Evolutionary conservation across 2,888 invertebrate species (phyloP), one percentile per base, ranked within the genome.

Genomic region (Dryadula phaetusa): DNA sequence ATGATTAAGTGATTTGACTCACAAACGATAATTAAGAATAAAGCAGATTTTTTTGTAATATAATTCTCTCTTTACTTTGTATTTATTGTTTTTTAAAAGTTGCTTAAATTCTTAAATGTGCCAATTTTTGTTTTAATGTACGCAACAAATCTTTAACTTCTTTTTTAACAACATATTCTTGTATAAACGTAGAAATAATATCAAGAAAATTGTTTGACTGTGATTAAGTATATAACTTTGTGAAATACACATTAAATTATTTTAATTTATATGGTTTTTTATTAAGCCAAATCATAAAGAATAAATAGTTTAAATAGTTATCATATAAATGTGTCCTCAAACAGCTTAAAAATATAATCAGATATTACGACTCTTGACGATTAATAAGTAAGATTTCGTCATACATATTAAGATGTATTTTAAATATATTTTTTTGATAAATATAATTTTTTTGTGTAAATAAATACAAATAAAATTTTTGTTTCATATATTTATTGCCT

Each of bases 221-320:
- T 84, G 85, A 86, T 85, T 78, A 68, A 68, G 67, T 73, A 64
- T 67, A 67, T 69, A 49, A 71, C 60, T 70, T 67, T 69, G 75
- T 77, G 71, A 71, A 74, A 79, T 72, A 70, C 70, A 42, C 1
- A 76, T 75, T 83, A 81, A 82, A 82, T 79, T 81, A 80, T 79
- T 78, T 81, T 90, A 58, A 58, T 40, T 28, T 40, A 18, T 28
- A 16, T 40, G 4, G 16, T 52, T 37, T 62, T 18, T 58, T 7
- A 25, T 42, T 54, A 16, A 20, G 3, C 16, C 1, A 42, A 34
- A 7, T 34, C 8, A 34, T 34, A 37, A 37, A 6, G n/a, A n/a
- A n/a, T n/a, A n/a, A n/a, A n/a, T n/a, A n/a, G n/a, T n/a, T 37
- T 10, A 12, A 28, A 28, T 28, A 28, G 3, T 37, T 12, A 37